Conservation (phyloP, 2,797 vertebrate species). For the Huso huso region DNA sequence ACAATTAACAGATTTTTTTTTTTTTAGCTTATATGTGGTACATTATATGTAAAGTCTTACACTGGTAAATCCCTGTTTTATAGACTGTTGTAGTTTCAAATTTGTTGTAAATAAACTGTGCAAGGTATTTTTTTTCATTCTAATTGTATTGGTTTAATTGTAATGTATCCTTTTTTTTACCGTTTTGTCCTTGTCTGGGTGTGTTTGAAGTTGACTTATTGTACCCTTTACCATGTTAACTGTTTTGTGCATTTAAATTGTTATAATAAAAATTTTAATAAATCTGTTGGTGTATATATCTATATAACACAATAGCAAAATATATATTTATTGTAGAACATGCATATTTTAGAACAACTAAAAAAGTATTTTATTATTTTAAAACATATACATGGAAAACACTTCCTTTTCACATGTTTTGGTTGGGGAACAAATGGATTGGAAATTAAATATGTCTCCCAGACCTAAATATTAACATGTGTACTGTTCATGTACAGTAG, state of each 20-base stretch:
- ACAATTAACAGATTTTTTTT: constrained; percentile 26
- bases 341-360: too few relatives aligned
- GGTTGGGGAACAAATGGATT: too few relatives aligned
- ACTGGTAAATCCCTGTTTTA: constrained; percentile 72
- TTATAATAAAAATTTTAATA: constrained; percentile 75
- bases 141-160: constrained; percentile 50
- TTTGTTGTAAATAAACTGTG: constrained; percentile 59
- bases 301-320: too few relatives aligned
- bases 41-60: constrained; percentile 62
- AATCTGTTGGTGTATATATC: constrained; percentile 14
- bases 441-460: too few relatives aligned
- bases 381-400: too few relatives aligned
- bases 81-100: constrained; percentile 55
- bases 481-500: too few relatives aligned
- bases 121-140: constrained; percentile 56
- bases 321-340: too few relatives aligned
- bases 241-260: constrained; percentile 71
- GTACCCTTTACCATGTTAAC: constrained; percentile 62
- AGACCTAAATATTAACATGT: too few relatives aligned
- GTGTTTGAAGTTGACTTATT: constrained; percentile 47
- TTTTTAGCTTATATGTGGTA: constrained; percentile 37
- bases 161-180: constrained; percentile 57
- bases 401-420: too few relatives aligned
- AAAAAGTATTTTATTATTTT: too few relatives aligned
- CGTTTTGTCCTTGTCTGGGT: constrained; percentile 50